Base-by-base conservation (phyloP, 2,888 invertebrate genomes). In the Zeuzera pyrina region DNA sequence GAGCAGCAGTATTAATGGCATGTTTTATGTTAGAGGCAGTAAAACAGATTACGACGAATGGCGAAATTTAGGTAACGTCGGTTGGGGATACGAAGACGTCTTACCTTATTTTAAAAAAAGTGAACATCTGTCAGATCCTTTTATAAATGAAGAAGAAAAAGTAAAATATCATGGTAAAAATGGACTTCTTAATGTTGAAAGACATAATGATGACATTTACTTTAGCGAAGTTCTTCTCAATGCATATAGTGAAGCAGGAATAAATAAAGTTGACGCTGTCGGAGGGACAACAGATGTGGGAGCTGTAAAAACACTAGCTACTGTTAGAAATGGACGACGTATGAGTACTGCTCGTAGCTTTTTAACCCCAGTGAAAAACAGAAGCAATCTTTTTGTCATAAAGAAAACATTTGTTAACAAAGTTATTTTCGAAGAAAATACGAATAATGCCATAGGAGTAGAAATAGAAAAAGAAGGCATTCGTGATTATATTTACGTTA, bases 301-400 rank as follows among this genome's bases (percentile, higher is more conserved):
- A 1, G 70, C 85, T n/a, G 85, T 83, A 10, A 85, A 79, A 44
- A 69, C 86, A 8, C 73, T 83, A 49, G 87, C 85, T 2, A 71
- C 77, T 1, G 71, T 74, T 31, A 42, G 84, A 36, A 68, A 81
- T 41, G 87, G 87, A 1, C 74, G 64, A 37, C 61, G 87, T 44
- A 86, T 86, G 7, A 86, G 86, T 47, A 84, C 86, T 7, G 81
- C 84, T 1, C 86, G 84, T 30, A 84, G 86, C 2, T 87, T 78
- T 37, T 42, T 81, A 3, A 72, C 58, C 36, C 59, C 67, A 13
- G 52, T 63, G 2, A 52, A 49, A 32, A 48, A 67, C 31, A 58
- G 77, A 7, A 46, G 55, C 10, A 81, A 81, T 47, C 56, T 83
- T 15, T 65, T 52, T 33, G 51, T 81, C 8, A 47, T 77, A 25